Evolutionary conservation across 2,113 vertebrate genomes (phyloP).

Genomic region (Verasper variegatus): DNA sequence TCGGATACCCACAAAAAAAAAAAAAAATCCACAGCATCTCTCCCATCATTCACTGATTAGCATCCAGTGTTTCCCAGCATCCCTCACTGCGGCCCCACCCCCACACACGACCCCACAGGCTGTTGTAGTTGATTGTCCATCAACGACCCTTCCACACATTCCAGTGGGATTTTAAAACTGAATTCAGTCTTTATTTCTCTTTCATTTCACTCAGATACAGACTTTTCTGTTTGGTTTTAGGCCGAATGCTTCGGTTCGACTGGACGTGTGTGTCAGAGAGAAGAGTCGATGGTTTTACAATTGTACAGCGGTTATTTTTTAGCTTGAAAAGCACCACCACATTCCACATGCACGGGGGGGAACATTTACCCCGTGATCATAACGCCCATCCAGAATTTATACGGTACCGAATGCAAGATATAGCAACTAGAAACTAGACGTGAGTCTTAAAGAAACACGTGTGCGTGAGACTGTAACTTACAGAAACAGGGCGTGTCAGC

Average conservation of each 20-base stretch:
- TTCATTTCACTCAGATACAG: conserved; percentile 26
- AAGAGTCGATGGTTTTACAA: conserved; percentile 41
- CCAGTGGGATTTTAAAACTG: conserved; percentile 32
- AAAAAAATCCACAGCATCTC: conserved; percentile 12
- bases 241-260: conserved; percentile 26
- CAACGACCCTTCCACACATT: conserved; percentile 10
- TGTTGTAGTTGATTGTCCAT: conserved; percentile 41
- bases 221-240: conserved; percentile 38
- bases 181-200: conserved; percentile 1
- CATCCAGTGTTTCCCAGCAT: conserved; percentile 25
- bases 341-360: conserved; percentile 27
- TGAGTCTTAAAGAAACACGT: conserved; percentile 46
- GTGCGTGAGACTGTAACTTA: too few species aligned
- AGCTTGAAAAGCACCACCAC: conserved; percentile 37
- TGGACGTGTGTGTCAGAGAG: conserved; percentile 34
- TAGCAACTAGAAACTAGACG: conserved; percentile 39
- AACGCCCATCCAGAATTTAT: conserved; percentile 37
- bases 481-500: too few species aligned
- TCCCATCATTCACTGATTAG: conserved; percentile 1
- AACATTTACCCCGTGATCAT: conserved; percentile 1
- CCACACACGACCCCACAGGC: conserved; percentile 6
- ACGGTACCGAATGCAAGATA: conserved; percentile 44
- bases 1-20: neutral
- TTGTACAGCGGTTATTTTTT: conserved; percentile 55
- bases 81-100: conserved; percentile 9